Evolutionary conservation across 2,797 vertebrate genomes (phyloP).

Genomic region (Spinibarbus caldwelli): DNA sequence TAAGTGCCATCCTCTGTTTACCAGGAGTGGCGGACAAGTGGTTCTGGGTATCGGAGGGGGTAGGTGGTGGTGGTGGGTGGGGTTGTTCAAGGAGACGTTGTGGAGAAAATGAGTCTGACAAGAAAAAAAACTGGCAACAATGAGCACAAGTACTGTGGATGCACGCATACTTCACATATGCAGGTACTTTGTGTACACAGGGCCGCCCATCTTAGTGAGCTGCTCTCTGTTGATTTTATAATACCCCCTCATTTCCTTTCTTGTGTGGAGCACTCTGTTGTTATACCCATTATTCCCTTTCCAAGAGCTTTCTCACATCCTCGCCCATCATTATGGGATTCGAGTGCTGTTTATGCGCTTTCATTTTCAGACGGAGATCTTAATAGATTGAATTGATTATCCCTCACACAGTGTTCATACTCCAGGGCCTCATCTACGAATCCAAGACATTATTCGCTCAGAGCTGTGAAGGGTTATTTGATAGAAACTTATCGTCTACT

Average conservation of each 20-base stretch:
- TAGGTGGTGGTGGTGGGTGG: constrained; percentile 27
- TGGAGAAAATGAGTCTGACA: constrained; percentile 58
- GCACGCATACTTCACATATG: constrained; percentile 57
- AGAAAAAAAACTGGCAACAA: constrained; percentile 54
- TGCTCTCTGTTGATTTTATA: constrained; percentile 62
- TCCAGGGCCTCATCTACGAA: constrained; percentile 48
- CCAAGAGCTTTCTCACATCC: constrained; percentile 66
- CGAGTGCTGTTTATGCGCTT: constrained; percentile 62
- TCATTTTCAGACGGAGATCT: constrained; percentile 62
- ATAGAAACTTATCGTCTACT: constrained; percentile 24
- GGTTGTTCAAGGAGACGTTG: constrained; percentile 42
- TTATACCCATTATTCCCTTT: constrained; percentile 65
- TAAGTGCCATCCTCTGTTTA: constrained; percentile 63
- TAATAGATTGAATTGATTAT: constrained; percentile 64
- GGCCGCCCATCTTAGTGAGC: constrained; percentile 59
- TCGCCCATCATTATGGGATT: constrained; percentile 59
- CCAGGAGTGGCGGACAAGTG: constrained; percentile 65
- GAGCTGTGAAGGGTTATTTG: constrained; percentile 16
- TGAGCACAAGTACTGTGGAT: constrained; percentile 59
- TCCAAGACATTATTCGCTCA: constrained; percentile 46
- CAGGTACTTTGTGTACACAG: constrained; percentile 61
- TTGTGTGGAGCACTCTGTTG: constrained; percentile 62
- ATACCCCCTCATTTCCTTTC: constrained; percentile 63
- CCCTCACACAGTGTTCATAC: constrained; percentile 40
- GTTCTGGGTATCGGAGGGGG: constrained; percentile 42